Base-by-base conservation (phyloP, 2,888 invertebrate species). In the Adineta ricciae region DNA sequence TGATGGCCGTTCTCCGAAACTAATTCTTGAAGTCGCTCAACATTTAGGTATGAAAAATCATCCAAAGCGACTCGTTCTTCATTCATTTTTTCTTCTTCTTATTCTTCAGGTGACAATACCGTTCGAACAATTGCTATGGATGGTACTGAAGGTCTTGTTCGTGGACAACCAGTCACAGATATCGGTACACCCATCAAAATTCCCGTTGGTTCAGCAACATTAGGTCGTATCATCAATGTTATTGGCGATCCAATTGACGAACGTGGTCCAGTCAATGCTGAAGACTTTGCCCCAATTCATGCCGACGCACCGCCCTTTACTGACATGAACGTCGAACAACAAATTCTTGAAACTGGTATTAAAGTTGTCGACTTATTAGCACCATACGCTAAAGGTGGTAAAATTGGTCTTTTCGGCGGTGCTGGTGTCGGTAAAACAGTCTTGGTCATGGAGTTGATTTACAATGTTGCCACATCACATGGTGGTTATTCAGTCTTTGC, bases 21-120 rank as follows among this genome's bases (percentile, higher is more conserved):
- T 96, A 46, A 94, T 96, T 86, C 92, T 96, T 86, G 96, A 96
- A 90, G 95, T 96, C 46, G 94, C 95, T 84, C 96, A 96, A 91
- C 96, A 96, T 93, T 93, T 96, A 91, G 96, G 95, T 92, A 88
- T 88, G 88, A 88, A 84, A 0, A 27, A 32, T 8, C 7, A n/a
- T 27, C 27, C 7, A n/a, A n/a, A n/a, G n/a, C n/a, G n/a, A n/a
- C 8, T 56, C n/a, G 8, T n/a, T 8, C 19, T 38, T 38, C 9
- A 11, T 36, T 83, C 27, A 1, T 24, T 4, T 9, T 9, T 78
- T 38, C 1, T 73, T 21, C 38, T 38, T 41, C 9, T 36, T 36
- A 8, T 36, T 24, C 21, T 2, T 8, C 8, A 78, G 88, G 88
- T 54, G 88, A 88, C 86, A 87, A 87, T 86, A 87, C 86, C 36